Evolutionary conservation across 2,888 invertebrate genomes (phyloP).

Genomic region (Nyleta sp.): DNA sequence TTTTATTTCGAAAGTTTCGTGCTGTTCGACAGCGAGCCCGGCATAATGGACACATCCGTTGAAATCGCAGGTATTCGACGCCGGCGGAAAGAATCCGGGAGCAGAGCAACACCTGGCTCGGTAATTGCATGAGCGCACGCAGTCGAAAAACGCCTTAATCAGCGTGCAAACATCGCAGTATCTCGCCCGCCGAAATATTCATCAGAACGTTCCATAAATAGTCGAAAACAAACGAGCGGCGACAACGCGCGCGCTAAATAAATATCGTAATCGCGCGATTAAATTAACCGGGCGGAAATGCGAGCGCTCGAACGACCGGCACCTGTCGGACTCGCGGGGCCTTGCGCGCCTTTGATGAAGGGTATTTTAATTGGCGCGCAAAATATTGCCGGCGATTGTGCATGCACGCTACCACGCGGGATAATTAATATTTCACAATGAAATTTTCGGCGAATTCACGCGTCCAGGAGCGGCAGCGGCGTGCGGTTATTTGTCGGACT

Average conservation of each 20-base stretch:
- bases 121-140: neutral
- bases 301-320: too few relatives aligned
- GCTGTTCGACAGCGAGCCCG: constrained; percentile 9
- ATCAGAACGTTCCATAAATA: too few relatives aligned
- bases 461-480: constrained; percentile 6
- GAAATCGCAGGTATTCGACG: neutral
- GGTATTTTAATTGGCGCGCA: constrained; percentile 34
- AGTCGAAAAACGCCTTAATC: neutral
- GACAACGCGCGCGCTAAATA: too few relatives aligned
- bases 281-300: too few relatives aligned
- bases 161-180: too few relatives aligned
- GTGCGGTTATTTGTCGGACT: constrained; percentile 37
- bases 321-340: too few relatives aligned
- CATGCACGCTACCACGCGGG: constrained; percentile 1
- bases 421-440: constrained; percentile 50
- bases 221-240: too few relatives aligned
- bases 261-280: too few relatives aligned
- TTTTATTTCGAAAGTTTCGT: constrained; percentile 39
- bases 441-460: constrained; percentile 40
- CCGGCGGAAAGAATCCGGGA: neutral
- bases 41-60: constrained; percentile 22
- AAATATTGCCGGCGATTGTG: constrained; percentile 25
- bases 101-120: neutral
- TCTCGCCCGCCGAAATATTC: too few relatives aligned
- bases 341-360: constrained; percentile 34